Evolutionary conservation across 2,113 vertebrate species (phyloP), one percentile per base, ranked within the genome.

Genomic region (Chionis minor): DNA sequence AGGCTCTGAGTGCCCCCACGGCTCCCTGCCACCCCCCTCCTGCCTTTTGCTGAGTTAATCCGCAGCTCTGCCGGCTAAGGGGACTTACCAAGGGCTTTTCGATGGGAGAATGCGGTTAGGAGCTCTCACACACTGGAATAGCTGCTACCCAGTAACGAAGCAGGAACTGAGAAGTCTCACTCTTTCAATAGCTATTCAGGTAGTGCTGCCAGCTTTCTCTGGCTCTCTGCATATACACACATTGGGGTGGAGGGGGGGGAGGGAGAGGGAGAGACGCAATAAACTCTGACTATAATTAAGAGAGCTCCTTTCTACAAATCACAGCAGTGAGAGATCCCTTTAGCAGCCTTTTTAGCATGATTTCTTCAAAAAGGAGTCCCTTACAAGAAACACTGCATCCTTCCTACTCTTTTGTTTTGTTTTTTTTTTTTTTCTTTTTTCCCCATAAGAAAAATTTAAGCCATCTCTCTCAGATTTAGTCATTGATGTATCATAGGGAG

Each of bases 101-200:
- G 35, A 35, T 80, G 93, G 56, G 72, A 90, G 84, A 44, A 87
- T 69, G 77, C 86, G 54, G 86, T 54, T 52, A 22, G 81, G 72
- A 6, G 62, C 87, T 92, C 73, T 38, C 86, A 22, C 81, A 59
- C 79, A 2, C 73, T n/a, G 56, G 61, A 96, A 93, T 74, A 82
- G 89, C 71, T 86, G 87, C 91, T 94, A 33, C 49, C 75, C 81
- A 42, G 81, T 56, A 75, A 94, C 20, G 86, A 95, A 62, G 84
- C 88, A 78, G 88, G 67, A 91, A 10, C 58, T 80, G 81, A 90
- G 86, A 91, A 82, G 75, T 92, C 89, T 87, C 79, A 85, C 71
- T 86, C 62, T 93, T 86, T 94, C 92, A 55, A 69, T 17, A 96
- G 91, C 86, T 94, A 28, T 80, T 93, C 77, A 93, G 82, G 94